Evolutionary conservation across 2,113 vertebrate species (phyloP), one percentile per base, ranked within the genome.

Genomic region (Mormoops blainvillei): DNA sequence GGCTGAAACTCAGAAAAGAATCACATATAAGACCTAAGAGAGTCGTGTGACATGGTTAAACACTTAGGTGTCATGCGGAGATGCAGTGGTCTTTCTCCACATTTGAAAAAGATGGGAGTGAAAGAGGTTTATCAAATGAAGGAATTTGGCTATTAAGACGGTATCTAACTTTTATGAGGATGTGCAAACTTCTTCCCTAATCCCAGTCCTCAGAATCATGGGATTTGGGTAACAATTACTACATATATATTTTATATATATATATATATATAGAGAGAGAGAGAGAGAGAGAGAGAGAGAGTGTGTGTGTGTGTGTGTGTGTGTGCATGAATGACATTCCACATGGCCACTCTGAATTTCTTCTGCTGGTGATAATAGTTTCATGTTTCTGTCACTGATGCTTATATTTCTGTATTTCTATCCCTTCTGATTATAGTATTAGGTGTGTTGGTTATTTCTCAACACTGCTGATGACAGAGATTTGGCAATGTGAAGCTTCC

Each of bases 401-500:
- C 68, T 90, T 96, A 89, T 10, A 56, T 80, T 92, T 83, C 33
- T 91, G 2, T 61, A 80, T 94, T 94, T 95, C 56, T 95, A 16
- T 91, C 50, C 78, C 61, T 96, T 45, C 11, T 94, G 67, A 89
- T 94, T 93, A 80, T 87, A 61, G 26, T 31, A 15, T 43, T 89
- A 61, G 41, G 24, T 41, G 9, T 83, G 33, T 19, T 71, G 19
- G 56, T 65, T 96, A 87, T 89, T 33, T 96, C 91, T 71, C 33
- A 7, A 13, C 2, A 48, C 48, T 68, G 19, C 24, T 97, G 68
- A 94, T 87, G 91, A 68, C 31, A 97, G 76, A 94, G 1, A 41
- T 87, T 8, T 87, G 12, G 41, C n/a, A 96, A 94, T 94, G 28
- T 94, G 28, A 63, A 0, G 0, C 7, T 38, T 96, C 86, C 80